Evolutionary conservation across 2,888 invertebrate genomes (phyloP).

Genomic region (Eristalinus sepulchralis): DNA sequence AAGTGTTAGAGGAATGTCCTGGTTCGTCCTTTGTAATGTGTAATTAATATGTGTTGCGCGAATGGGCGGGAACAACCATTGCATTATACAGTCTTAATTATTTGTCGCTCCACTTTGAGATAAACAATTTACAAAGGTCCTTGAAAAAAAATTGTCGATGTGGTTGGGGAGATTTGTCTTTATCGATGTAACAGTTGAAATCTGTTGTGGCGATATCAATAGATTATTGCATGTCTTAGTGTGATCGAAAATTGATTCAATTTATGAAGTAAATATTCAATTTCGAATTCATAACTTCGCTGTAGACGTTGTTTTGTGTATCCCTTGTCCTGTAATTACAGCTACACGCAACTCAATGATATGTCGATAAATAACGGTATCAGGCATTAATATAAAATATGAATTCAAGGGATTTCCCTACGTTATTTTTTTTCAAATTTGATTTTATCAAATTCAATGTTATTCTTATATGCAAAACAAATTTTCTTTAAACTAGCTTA

Average conservation of each 20-base stretch:
- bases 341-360: neutral
- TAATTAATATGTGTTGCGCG: constrained; percentile 53
- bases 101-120: constrained; percentile 46
- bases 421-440: no score
- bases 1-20: constrained; percentile 19
- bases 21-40: constrained; percentile 52
- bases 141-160: neutral
- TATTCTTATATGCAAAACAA: no score
- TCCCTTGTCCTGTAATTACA: neutral
- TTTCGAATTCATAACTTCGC: neutral
- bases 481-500: no score
- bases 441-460: no score
- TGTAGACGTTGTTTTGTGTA: neutral
- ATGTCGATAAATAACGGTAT: neutral
- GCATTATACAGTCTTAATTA: constrained; percentile 66
- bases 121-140: constrained; percentile 36
- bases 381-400: no score
- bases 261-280: neutral
- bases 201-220: neutral
- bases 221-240: neutral
- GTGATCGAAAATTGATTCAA: neutral
- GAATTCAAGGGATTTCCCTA: no score
- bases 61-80: constrained; percentile 46
- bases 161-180: neutral
- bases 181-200: neutral